These are phyloP conservation scores for Enoplosus armatus DNA, from an alignment of 2,797 vertebrate genomes.

Conservation along the genomic window DNA sequence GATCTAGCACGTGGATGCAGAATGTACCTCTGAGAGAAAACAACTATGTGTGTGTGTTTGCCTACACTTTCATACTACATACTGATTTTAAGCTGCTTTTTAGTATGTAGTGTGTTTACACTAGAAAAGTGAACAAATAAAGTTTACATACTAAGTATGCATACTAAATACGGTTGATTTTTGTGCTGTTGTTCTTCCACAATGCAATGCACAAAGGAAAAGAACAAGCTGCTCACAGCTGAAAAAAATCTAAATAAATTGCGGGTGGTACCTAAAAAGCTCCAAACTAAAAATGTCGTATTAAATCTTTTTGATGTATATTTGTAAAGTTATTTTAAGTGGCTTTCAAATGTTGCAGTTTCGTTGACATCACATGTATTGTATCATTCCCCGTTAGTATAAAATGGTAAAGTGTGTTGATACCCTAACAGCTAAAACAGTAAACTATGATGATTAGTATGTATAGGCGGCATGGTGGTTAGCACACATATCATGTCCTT, in stretches of 20 bases:
- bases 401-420: too few species aligned
- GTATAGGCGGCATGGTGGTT: too few species aligned
- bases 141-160: background rate
- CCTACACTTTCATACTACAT: background rate
- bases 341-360: too few species aligned
- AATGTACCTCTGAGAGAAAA: slow-evolving; percentile 51
- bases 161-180: background rate
- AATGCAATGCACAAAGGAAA: too few species aligned
- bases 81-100: background rate
- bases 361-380: too few species aligned
- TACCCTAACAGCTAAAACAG: too few species aligned
- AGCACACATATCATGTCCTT: too few species aligned
- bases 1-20: slow-evolving; percentile 52
- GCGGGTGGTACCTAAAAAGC: background rate
- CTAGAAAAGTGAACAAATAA: background rate
- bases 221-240: too few species aligned
- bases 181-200: background rate
- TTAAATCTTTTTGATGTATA: background rate
- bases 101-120: background rate
- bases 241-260: background rate
- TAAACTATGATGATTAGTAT: too few species aligned
- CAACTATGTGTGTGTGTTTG: background rate
- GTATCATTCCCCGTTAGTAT: too few species aligned
- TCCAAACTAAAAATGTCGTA: background rate
- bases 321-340: background rate